phyloP scores from a whole-genome alignment of 1,140 invertebrate genomes.

The Camponotus vicinus region DNA sequence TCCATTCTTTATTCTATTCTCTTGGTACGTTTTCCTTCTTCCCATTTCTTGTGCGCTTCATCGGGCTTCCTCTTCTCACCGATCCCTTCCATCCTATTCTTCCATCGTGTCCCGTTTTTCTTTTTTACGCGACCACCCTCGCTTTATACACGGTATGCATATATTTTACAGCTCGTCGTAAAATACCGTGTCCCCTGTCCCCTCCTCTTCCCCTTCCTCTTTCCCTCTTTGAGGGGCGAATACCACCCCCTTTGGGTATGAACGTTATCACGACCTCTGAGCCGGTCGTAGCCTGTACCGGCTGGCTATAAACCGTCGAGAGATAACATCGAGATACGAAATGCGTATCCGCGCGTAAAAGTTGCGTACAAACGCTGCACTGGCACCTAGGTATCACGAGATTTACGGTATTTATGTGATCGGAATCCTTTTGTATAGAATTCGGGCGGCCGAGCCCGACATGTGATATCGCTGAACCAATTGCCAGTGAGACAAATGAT shows the following conservation, averaged over 20 bases:
- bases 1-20: conserved; percentile 42
- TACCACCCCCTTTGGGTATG: conserved; percentile 22
- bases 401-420: conserved; percentile 54
- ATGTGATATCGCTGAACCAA: conserved; percentile 47
- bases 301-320: conserved; percentile 48
- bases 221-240: not conserved
- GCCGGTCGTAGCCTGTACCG: conserved; percentile 31
- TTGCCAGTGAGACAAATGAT: conserved; percentile 27
- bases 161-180: conserved; percentile 67
- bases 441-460: not conserved
- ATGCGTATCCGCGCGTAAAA: conserved; percentile 61
- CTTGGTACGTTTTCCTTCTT: not conserved
- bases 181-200: conserved; percentile 38
- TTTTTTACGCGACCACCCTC: conserved; percentile 50
- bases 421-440: conserved; percentile 21
- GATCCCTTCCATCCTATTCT: conserved; percentile 20
- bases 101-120: conserved; percentile 25
- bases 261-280: conserved; percentile 56
- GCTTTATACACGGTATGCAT: conserved; percentile 55
- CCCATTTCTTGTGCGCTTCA: conserved; percentile 20
- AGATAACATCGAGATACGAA: conserved; percentile 65
- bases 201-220: not conserved
- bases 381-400: conserved; percentile 20
- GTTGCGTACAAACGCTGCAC: conserved; percentile 17
- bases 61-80: not conserved